Evolutionary conservation across 2,797 vertebrate species (phyloP), one percentile per base, ranked within the genome.

Genomic region (Prunella strophiata): DNA sequence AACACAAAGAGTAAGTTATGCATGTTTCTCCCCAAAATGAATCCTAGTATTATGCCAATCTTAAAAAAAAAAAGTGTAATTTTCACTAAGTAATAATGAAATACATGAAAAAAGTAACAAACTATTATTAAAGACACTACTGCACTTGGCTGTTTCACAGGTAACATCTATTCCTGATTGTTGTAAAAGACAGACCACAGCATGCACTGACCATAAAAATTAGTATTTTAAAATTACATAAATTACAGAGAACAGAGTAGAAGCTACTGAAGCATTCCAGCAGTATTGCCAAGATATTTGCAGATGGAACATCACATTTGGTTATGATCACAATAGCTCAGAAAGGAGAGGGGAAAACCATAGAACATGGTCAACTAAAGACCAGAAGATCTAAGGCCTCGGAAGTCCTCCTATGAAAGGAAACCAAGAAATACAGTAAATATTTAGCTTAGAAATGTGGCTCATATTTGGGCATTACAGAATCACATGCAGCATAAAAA

Each of bases 1-100:
- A 91, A 43, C 11, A 67, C 12, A 67, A 66, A 67, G 9, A 50
- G 14, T 47, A 79, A 61, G 7, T 38, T 47, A 75, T 10, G 10
- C 7, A 21, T 2, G 3, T 19, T 7, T 29, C 4, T 2, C 5
- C 23, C 5, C 13, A 18, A 55, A 65, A 25, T 7, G 5, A 85
- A 57, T 13, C 11, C 30, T 27, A 32, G 7, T 19, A 52, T 57
- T 62, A 74, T 2, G 2, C 15, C 45, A 52, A 76, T 19, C 16
- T 29, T 21, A 1, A 29, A 61, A 66, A 75, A 66, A 75, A 67
- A 26, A 3, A 71, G 21, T 29, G 16, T 13, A 27, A 30, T 63
- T 91, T 84, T 76, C 21, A 36, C 9, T 55, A 87, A 27, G 23
- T 29, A 87, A 48, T 68, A 58, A 77, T 14, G 7, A 80, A 81